A percentile compares a stretch with the other conserved stretches of the same genome.
Evolutionary conservation across 1,140 invertebrate genomes (phyloP).

Genomic region (Achatina immaculata): DNA sequence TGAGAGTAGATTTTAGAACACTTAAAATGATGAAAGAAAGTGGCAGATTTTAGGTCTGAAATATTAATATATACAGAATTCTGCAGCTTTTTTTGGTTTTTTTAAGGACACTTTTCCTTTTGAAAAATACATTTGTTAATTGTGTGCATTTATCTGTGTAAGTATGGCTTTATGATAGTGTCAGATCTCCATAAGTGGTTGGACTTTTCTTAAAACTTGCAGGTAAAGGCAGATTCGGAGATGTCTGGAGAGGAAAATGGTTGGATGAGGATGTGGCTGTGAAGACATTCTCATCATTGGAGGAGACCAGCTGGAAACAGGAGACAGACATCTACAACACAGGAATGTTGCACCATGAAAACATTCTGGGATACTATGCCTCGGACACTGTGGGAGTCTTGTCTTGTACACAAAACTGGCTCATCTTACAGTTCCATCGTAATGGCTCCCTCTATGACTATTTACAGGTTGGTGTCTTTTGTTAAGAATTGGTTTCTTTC

Average conservation of each 20-base stretch:
- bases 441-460: slow-evolving; percentile 96
- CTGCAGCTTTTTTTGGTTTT: too few relatives aligned
- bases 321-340: slow-evolving; percentile 98
- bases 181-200: too few relatives aligned
- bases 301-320: slow-evolving; percentile 94
- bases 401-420: slow-evolving; percentile 79
- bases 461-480: slow-evolving; percentile 69
- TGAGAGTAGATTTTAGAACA: too few relatives aligned
- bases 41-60: too few relatives aligned
- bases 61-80: too few relatives aligned
- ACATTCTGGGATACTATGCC: slow-evolving; percentile 94
- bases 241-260: slow-evolving; percentile 89
- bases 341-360: slow-evolving; percentile 93
- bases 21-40: too few relatives aligned
- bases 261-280: slow-evolving; percentile 94
- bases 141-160: too few relatives aligned
- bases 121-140: too few relatives aligned
- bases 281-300: slow-evolving; percentile 91
- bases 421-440: slow-evolving; percentile 95
- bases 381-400: slow-evolving; percentile 92
- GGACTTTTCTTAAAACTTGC: neutral
- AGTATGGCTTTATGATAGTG: too few relatives aligned
- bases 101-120: too few relatives aligned
- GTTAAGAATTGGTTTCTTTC: too few relatives aligned
- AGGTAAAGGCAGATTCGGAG: slow-evolving; percentile 91